Base-by-base conservation (phyloP, 2,113 vertebrate species). In the Elgaria multicarinata region DNA sequence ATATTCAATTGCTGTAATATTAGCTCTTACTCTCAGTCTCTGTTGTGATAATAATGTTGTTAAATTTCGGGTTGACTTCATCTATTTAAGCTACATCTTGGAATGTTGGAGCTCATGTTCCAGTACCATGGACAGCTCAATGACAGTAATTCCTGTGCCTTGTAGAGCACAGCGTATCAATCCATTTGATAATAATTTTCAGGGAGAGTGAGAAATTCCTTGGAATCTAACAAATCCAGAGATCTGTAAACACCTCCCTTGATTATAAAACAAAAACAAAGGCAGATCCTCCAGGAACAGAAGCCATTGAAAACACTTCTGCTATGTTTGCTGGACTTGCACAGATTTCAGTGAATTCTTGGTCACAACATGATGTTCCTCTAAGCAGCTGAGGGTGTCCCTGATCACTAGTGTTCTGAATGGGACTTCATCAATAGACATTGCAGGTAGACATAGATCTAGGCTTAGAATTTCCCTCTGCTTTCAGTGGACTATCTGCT, bases 41-140 rank as follows among this genome's bases (percentile, higher is more conserved):
- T 7, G 83, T 76, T 89, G 39, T 50, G 24, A 78, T 50, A 33
- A 20, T 58, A 69, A 62, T 16, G 20, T 42, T 39, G 31, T 16
- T 74, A 67, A 18, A 67, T 76, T 53, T 76, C 36, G 77, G 79
- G 39, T 39, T 58, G 55, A 66, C 36, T 74, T 58, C 22, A 74
- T 46, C 69, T 16, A 36, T 74, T 90, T 72, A 75, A 90, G 9
- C 31, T 71, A 26, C 83, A 71, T 50, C 79, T 16, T 87, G 16
- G 13, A 46, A 78, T 39, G 12, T 20, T 71, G 42, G 69, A 77
- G 46, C 13, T 58, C 26, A 12, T 42, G 1, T 85, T 88, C 75
- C 87, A 96, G 96, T 62, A 96, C 96, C 93, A 82, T 9, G 94
- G 96, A 96, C 92, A 96, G 95, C 89, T 93, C 95, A 94, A 55